phyloP scores from a whole-genome alignment of 2,113 vertebrate species.

The Dasyprocta punctata region DNA sequence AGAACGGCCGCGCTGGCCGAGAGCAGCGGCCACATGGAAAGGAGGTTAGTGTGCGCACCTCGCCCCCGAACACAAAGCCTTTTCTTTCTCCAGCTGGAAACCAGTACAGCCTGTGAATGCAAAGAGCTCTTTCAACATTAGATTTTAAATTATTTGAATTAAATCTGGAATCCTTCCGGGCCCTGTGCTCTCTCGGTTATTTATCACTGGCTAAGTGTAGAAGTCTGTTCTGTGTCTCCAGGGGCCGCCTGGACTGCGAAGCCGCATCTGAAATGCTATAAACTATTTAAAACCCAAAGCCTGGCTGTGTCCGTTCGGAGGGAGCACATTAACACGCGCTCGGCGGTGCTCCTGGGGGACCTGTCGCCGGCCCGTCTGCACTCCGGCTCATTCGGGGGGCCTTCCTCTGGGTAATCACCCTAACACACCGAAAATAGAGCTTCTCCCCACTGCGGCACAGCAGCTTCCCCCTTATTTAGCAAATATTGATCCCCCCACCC shows the following conservation, averaged over 20 bases:
- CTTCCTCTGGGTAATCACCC: slow-evolving; percentile 62
- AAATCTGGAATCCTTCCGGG: slow-evolving; percentile 75
- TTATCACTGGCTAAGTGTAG: slow-evolving; percentile 67
- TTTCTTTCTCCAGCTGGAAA: slow-evolving; percentile 59
- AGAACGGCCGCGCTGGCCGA: neutral
- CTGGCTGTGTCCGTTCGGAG: neutral
- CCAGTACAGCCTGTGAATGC: neutral
- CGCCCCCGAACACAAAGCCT: slow-evolving; percentile 52
- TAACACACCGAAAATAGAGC: slow-evolving; percentile 55
- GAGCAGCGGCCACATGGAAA: neutral
- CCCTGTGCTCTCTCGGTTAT: slow-evolving; percentile 31
- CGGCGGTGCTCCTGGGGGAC: neutral
- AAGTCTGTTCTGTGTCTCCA: slow-evolving; percentile 16
- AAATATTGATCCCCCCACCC: slow-evolving; percentile 46
- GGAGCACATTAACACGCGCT: neutral
- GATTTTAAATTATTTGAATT: slow-evolving; percentile 78
- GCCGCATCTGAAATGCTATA: slow-evolving; percentile 48
- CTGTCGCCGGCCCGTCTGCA: accelerated
- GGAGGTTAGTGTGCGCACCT: neutral
- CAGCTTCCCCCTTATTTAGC: slow-evolving; percentile 45
- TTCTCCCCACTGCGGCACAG: slow-evolving; percentile 6
- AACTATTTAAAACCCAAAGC: slow-evolving; percentile 49
- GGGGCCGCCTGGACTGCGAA: slow-evolving; percentile 29
- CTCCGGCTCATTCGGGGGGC: neutral
- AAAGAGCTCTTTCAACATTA: slow-evolving; percentile 66